Percentiles rank a stretch among this genome's conserved stretches.
These are phyloP conservation scores for Arge pagana DNA, from an alignment of 2,888 invertebrate genomes.

Conservation along the genomic window DNA sequence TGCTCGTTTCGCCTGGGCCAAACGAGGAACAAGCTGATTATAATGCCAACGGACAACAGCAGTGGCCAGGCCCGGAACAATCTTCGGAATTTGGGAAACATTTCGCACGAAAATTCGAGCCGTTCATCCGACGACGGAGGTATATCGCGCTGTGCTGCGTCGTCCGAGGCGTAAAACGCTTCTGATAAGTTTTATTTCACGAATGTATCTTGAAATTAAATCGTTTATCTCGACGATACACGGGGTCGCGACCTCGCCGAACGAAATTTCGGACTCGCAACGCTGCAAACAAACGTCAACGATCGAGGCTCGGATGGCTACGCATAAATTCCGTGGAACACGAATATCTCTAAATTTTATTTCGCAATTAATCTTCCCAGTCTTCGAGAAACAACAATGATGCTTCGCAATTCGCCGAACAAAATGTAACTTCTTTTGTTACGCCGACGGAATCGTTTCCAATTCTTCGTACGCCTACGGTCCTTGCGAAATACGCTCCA, in stretches of 20 bases:
- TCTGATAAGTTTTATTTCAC: no score
- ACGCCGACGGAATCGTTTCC: constrained; percentile 36
- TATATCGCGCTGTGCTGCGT: no score
- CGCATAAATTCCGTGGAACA: neutral
- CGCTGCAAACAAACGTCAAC: constrained; percentile 4
- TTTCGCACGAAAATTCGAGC: no score
- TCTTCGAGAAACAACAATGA: neutral
- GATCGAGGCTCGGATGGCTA: neutral
- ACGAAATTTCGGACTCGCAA: constrained; percentile 20
- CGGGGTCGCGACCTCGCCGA: no score
- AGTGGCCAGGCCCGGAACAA: constrained; percentile 44
- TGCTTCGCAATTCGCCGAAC: neutral
- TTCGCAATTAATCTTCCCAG: constrained; percentile 4
- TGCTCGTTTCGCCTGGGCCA: constrained; percentile 41
- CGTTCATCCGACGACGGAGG: no score
- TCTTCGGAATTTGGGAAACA: constrained; percentile 51
- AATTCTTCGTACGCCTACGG: constrained; percentile 1
- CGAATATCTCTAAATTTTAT: neutral
- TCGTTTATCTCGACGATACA: no score
- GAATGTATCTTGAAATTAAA: no score
- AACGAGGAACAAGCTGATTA: constrained; percentile 42
- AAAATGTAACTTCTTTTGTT: neutral
- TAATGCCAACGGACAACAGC: constrained; percentile 34
- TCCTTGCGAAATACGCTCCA: neutral
- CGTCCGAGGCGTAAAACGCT: no score